Evolutionary conservation across 2,797 vertebrate genomes (phyloP), one percentile per base, ranked within the genome.

Genomic region (Phyllotis vaccarum): DNA sequence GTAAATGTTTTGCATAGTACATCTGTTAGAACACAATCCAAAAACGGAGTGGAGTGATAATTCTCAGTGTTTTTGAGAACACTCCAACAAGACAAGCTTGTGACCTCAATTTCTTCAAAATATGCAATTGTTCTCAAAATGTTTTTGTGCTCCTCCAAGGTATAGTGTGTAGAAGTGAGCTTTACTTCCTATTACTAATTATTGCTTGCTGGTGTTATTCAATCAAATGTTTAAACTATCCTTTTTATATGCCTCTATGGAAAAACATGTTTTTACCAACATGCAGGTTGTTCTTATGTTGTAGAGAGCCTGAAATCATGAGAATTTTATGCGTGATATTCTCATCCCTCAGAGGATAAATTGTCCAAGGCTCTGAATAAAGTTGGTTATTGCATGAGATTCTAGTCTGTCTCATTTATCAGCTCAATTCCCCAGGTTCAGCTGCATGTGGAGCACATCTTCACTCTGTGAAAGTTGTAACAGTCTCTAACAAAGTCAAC

Each of bases 1-100:
- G 96, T 93, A 98, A 92, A 96, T 97, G 92, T 89, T 98, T 97
- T 96, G 96, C 95, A 96, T 94, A 60, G 58, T 78, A 95, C 94
- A 96, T 60, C 54, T 60, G 37, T 60, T 40, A 13, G 22, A 81
- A 29, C 54, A 60, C 13, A 40, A n/a, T 81, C n/a, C n/a, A 60
- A 29, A 22, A 29, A 81, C 58, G n/a, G 56, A 27, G 22, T 58
- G 3, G 24, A 21, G 34, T 81, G n/a, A 37, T 52, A 58, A 80
- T 80, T 80, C 78, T 37, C 21, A 56, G 21, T 40, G 12, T 7
- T 40, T 40, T 3, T 58, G 22, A 81, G 68, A 58, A 37, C 56
- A 81, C n/a, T 81, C n/a, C 19, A 37, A 58, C 24, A 58, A 81
- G 79, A 60, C n/a, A 80, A 80, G n/a, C 13, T 16, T 4, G n/a